These are phyloP conservation scores for Propithecus coquereli DNA, from an alignment of 2,113 vertebrate species.

Conservation along the genomic window DNA sequence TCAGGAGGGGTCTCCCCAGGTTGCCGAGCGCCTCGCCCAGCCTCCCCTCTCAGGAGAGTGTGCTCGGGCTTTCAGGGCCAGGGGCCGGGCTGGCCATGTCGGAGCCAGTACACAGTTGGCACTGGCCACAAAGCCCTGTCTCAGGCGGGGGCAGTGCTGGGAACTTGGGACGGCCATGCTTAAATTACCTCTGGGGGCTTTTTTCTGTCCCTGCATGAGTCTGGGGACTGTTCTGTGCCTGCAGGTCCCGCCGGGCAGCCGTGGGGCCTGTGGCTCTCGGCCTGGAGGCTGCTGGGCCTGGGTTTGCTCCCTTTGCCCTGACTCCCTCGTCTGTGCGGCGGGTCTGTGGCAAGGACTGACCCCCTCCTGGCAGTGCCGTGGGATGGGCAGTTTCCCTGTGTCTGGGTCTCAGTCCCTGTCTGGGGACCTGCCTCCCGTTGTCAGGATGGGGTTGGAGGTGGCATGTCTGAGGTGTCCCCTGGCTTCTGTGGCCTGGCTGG, in stretches of 20 bases:
- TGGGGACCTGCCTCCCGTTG: neutral
- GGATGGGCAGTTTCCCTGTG: fast-evolving
- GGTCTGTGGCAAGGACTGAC: neutral
- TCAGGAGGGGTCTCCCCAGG: too few relatives aligned
- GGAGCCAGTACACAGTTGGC: too few relatives aligned
- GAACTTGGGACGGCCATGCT: fast-evolving
- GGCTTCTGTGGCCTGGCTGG: neutral
- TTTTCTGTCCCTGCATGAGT: neutral
- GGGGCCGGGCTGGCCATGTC: too few relatives aligned
- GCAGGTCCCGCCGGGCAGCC: neutral
- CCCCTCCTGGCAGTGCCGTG: neutral
- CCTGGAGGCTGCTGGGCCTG: neutral
- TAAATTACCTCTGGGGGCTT: fast-evolving
- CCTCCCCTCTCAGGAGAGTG: too few relatives aligned
- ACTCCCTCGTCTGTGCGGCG: too few relatives aligned
- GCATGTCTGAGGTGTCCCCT: neutral
- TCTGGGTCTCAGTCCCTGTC: neutral
- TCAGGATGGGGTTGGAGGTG: neutral
- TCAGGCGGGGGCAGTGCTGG: neutral
- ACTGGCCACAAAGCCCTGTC: too few relatives aligned
- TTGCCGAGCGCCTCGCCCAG: too few relatives aligned
- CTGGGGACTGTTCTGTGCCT: neutral
- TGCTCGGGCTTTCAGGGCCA: too few relatives aligned
- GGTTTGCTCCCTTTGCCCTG: neutral
- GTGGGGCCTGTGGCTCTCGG: neutral